These are phyloP conservation scores for Eumerus sabulonum DNA, from an alignment of 2,888 invertebrate species.

Conservation along the genomic window DNA sequence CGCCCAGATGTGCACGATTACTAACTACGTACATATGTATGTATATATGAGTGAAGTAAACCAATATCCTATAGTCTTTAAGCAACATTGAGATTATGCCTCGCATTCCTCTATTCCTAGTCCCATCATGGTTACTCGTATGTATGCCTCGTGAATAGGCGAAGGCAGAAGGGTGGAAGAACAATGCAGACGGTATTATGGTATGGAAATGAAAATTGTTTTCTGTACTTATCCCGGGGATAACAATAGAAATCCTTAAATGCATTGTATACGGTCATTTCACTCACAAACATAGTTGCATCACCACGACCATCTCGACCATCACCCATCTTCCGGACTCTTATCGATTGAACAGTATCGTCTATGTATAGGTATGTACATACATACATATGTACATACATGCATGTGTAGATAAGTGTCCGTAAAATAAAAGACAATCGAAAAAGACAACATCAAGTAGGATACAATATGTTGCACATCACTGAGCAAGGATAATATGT, in stretches of 20 bases:
- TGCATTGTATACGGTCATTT: conserved; percentile 27
- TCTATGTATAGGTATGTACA: neutral
- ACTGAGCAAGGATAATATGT: conserved; percentile 20
- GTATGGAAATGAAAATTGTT: conserved; percentile 24
- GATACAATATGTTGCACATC: conserved; percentile 53
- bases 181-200: neutral
- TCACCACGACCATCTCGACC: too few species aligned
- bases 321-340: too few species aligned
- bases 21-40: too few species aligned
- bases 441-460: conserved; percentile 13
- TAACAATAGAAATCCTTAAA: conserved; percentile 41
- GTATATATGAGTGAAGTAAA: conserved; percentile 40
- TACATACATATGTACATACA: conserved; percentile 1
- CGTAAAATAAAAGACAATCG: conserved; percentile 13
- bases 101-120: conserved; percentile 12
- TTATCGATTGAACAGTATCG: too few species aligned
- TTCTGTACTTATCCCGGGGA: conserved; percentile 9
- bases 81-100: conserved; percentile 43
- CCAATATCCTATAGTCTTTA: conserved; percentile 45
- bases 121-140: conserved; percentile 15
- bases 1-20: conserved; percentile 15
- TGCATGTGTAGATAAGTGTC: too few species aligned
- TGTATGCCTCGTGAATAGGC: neutral
- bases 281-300: conserved; percentile 16
- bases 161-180: too few species aligned